Evolutionary conservation across 2,113 vertebrate genomes (phyloP).

Genomic region (Sula dactylatra): DNA sequence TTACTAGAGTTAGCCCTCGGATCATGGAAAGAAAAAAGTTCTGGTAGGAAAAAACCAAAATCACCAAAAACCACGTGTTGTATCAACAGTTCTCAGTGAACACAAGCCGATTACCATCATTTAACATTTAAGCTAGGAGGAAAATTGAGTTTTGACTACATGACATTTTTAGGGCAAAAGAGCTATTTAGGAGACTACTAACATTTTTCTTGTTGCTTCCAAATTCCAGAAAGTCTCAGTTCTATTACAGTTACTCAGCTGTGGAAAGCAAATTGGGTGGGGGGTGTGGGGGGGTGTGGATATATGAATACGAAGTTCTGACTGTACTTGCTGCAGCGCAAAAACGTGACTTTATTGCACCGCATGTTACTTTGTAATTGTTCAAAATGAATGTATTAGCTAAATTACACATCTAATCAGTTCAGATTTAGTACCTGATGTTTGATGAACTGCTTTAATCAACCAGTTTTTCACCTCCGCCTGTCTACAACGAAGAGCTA

Average conservation of each 20-base stretch:
- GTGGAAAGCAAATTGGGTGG: rapidly evolving
- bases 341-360: not conserved
- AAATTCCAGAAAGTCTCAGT: not conserved
- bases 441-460: not conserved
- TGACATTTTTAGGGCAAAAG: not conserved
- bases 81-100: not conserved
- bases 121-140: not conserved
- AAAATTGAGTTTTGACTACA: not conserved
- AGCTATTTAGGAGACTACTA: not conserved
- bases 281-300: too few species aligned
- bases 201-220: not conserved
- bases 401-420: not conserved
- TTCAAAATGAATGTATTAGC: not conserved
- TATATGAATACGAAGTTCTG: not conserved
- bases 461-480: not conserved
- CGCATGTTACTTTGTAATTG: not conserved
- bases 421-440: not conserved
- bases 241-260: not conserved
- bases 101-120: not conserved
- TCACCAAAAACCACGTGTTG: rapidly evolving
- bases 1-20: not conserved
- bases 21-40: not conserved
- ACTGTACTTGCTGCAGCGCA: not conserved
- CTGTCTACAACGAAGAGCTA: not conserved
- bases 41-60: not conserved